A percentile compares a stretch with the other conserved stretches of the same genome.
Evolutionary conservation across 2,888 invertebrate species (phyloP).

Genomic region (Abscondita cerata): DNA sequence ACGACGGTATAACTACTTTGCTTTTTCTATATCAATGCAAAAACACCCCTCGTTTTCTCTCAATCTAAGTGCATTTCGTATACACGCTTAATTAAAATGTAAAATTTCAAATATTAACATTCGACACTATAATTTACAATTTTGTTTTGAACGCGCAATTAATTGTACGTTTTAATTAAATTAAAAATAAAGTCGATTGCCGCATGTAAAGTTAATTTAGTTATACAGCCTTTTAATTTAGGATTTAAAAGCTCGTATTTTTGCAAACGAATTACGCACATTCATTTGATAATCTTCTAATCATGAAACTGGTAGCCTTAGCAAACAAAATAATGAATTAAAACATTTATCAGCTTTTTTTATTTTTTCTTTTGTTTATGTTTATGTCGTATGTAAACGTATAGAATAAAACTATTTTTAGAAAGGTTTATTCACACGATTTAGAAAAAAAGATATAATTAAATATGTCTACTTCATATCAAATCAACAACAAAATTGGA

Average conservation of each 20-base stretch:
- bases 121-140: not conserved
- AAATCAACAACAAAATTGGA: too few relatives aligned
- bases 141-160: constrained; percentile 2
- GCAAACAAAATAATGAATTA: too few relatives aligned
- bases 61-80: constrained; percentile 33
- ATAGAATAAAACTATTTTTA: too few relatives aligned
- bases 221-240: constrained; percentile 7
- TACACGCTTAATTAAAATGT: constrained; percentile 40
- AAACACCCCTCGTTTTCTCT: constrained; percentile 13
- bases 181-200: not conserved
- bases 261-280: too few relatives aligned
- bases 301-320: too few relatives aligned
- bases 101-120: constrained; percentile 34
- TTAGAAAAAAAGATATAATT: too few relatives aligned
- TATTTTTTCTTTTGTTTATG: too few relatives aligned
- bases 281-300: too few relatives aligned
- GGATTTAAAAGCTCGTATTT: not conserved
- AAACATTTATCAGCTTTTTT: too few relatives aligned
- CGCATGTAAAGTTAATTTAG: not conserved
- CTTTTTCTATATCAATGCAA: constrained; percentile 28
- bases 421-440: too few relatives aligned
- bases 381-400: too few relatives aligned
- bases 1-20: constrained; percentile 34
- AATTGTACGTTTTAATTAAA: not conserved
- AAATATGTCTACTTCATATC: too few relatives aligned